Percentiles rank a stretch among this genome's conserved stretches.
Evolutionary conservation across 2,113 vertebrate species (phyloP).

Genomic region (Microcebus griseorufus): DNA sequence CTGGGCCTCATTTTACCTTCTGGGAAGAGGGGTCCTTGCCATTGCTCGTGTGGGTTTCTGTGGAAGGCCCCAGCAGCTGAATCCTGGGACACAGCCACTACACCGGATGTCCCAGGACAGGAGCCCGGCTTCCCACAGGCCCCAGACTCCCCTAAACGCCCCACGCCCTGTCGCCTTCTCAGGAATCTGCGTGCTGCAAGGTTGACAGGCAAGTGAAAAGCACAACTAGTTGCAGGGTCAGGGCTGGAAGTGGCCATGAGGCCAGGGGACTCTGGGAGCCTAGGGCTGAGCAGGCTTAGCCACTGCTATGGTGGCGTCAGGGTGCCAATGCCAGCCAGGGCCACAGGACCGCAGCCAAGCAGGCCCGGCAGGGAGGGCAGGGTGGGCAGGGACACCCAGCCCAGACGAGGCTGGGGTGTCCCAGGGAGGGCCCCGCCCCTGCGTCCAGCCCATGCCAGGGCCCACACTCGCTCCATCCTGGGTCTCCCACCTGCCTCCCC

Average conservation of each 20-base stretch:
- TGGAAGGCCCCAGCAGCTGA: fast-evolving
- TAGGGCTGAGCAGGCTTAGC: neutral
- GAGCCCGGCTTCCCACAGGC: neutral
- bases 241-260: neutral
- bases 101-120: no score
- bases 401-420: no score
- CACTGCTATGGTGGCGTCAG: neutral
- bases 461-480: neutral
- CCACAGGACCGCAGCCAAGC: no score
- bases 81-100: neutral
- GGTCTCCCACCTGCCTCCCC: neutral
- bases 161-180: neutral
- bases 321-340: neutral
- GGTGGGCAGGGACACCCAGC: no score
- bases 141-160: neutral
- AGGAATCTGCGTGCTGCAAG: neutral
- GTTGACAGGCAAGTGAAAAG: neutral
- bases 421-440: neutral
- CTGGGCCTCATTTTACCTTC: neutral
- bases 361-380: no score
- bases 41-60: neutral
- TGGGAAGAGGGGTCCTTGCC: neutral
- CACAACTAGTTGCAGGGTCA: neutral
- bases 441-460: no score
- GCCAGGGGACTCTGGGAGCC: neutral